phyloP scores from a whole-genome alignment of 2,113 vertebrate genomes.

The Pavo muticus region DNA sequence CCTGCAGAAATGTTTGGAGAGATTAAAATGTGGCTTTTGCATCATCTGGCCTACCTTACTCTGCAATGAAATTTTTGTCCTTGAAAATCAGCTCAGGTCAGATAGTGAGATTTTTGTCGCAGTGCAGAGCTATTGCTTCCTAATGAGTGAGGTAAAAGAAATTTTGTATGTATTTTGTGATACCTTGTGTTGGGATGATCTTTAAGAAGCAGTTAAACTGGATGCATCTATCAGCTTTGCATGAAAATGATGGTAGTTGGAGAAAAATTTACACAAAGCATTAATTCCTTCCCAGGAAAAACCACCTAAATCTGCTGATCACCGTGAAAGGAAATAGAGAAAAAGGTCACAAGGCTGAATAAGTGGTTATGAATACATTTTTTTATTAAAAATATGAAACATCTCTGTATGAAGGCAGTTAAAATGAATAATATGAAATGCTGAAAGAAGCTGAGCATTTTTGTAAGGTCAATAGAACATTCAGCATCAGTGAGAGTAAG shows the following conservation, averaged over 20 bases:
- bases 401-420: not conserved
- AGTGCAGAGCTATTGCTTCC: not conserved
- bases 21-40: not conserved
- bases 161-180: not conserved
- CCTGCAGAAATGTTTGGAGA: not conserved
- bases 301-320: not conserved
- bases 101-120: not conserved
- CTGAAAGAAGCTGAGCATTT: not conserved
- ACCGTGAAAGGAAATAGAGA: not conserved
- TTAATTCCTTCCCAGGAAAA: not conserved
- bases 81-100: not conserved
- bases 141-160: not conserved
- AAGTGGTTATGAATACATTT: not conserved
- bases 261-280: not conserved
- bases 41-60: not conserved
- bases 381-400: not conserved
- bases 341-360: not conserved
- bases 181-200: not conserved
- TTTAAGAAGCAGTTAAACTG: not conserved
- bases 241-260: rapidly evolving
- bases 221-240: not conserved
- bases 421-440: not conserved
- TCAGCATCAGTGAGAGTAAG: not conserved
- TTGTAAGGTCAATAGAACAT: not conserved
- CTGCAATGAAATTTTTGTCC: not conserved